Evolutionary conservation across 1,140 invertebrate species (phyloP), one percentile per base, ranked within the genome.

Genomic region (Eumaeus atala): DNA sequence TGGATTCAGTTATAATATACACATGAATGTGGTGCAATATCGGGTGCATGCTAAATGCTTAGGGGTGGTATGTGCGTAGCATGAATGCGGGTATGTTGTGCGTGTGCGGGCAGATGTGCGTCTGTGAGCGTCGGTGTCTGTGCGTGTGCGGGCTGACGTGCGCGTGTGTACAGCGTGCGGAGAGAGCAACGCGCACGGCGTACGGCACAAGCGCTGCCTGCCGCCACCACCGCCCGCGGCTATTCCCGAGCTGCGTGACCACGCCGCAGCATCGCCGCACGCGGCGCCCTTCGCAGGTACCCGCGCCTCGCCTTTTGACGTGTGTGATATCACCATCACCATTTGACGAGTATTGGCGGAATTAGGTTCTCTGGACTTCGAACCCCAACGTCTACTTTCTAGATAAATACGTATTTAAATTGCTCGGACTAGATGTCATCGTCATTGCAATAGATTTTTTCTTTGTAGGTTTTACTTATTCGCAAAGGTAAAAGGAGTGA

Each of bases 171-270:
- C 72, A 73, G 87, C 71, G 83, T 73, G 87, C 84, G 88, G 88
- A 88, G 90, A 90, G 80, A 90, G 93, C 88, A 95, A 95, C 92
- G 91, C 89, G 89, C 93, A 95, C 86, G 94, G 94, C 78, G 94
- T 95, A 88, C 92, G 91, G 81, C 93, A 94, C 90, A 92, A 93
- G 88, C 91, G 94, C 81, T 91, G 93, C 82, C 91, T 95, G 81
- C 93, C 93, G 75, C 92, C 92, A 87, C 91, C 92, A 76, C 74
- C 89, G 74, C 89, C 91, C 70, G 90, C 89, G 81, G 91, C 93
- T 84, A 95, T 95, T 86, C 94, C 94, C 84, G 93, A 95, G 90
- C 91, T 95, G 84, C 92, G 94, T 86, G 92, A 92, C 88, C 92
- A 92, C 91, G 84, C 37, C 61, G 42, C 86, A 60, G 85, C 82